Conservation (phyloP, 2,797 vertebrate species). For the Distichodus sexfasciatus region DNA sequence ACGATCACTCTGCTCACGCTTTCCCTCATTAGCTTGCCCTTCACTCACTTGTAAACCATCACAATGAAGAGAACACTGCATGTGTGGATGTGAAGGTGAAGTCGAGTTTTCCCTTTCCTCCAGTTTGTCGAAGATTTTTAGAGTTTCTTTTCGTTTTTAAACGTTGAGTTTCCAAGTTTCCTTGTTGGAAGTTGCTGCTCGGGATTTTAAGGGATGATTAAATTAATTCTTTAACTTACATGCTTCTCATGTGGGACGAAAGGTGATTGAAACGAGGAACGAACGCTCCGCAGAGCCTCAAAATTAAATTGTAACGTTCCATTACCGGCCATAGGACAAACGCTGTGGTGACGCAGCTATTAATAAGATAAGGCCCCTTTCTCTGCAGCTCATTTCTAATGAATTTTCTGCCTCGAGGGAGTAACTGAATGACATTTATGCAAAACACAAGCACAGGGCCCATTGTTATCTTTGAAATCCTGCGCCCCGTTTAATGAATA, state of each 20-base stretch:
- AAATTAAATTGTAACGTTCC: conserved; percentile 18
- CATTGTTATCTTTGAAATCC: no score
- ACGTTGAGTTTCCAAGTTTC: no score
- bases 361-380: conserved; percentile 69
- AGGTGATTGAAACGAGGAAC: background rate
- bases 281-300: background rate
- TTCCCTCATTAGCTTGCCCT: background rate
- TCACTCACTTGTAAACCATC: background rate
- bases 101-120: background rate
- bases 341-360: conserved; percentile 64
- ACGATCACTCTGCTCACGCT: background rate
- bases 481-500: no score
- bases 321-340: conserved; percentile 62
- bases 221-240: no score
- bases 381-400: conserved; percentile 80
- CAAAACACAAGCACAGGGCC: conserved; percentile 66
- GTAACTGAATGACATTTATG: conserved; percentile 81
- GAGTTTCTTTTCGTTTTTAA: background rate
- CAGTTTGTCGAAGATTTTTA: background rate
- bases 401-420: conserved; percentile 77
- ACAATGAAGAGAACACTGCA: background rate
- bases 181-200: no score
- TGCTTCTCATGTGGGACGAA: background rate
- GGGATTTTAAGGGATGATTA: background rate
- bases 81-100: background rate